Evolutionary conservation across 2,888 invertebrate genomes (phyloP).

Genomic region (Slavum lentiscoides): DNA sequence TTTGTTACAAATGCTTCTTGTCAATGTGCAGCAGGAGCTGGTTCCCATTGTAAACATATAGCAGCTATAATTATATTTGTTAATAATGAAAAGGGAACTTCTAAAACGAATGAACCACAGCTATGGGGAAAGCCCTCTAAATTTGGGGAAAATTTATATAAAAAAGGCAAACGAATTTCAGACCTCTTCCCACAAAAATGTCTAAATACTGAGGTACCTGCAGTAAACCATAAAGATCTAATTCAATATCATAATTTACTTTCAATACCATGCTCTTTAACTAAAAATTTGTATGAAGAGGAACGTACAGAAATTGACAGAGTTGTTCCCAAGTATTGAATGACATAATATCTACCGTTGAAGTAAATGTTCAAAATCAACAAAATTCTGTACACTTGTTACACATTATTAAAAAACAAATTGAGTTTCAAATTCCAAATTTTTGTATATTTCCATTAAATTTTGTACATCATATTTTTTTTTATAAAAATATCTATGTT

Average conservation of each 20-base stretch:
- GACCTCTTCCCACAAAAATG: conserved; percentile 19
- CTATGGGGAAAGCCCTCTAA: conserved; percentile 12
- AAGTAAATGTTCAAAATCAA: conserved; percentile 3
- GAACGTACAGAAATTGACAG: background rate
- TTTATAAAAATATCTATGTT: background rate
- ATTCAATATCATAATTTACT: conserved; percentile 15
- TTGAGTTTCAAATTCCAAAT: background rate
- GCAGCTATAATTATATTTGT: conserved; percentile 8
- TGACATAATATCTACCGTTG: background rate
- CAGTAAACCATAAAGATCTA: conserved; percentile 17
- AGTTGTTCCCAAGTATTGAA: background rate
- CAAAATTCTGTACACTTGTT: background rate
- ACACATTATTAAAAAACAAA: background rate
- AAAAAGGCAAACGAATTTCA: conserved; percentile 6
- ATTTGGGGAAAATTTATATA: conserved; percentile 10
- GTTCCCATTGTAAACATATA: background rate
- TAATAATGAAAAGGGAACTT: conserved; percentile 1
- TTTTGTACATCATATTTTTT: background rate
- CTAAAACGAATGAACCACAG: conserved; percentile 9
- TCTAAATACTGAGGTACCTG: conserved; percentile 5
- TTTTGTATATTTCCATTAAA: conserved; percentile 10
- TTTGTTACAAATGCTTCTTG: background rate
- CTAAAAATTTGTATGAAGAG: conserved; percentile 10
- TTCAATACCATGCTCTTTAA: conserved; percentile 15
- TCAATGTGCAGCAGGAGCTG: background rate